Conservation (phyloP, 2,888 invertebrate species). For the Heliconius charithonia region DNA sequence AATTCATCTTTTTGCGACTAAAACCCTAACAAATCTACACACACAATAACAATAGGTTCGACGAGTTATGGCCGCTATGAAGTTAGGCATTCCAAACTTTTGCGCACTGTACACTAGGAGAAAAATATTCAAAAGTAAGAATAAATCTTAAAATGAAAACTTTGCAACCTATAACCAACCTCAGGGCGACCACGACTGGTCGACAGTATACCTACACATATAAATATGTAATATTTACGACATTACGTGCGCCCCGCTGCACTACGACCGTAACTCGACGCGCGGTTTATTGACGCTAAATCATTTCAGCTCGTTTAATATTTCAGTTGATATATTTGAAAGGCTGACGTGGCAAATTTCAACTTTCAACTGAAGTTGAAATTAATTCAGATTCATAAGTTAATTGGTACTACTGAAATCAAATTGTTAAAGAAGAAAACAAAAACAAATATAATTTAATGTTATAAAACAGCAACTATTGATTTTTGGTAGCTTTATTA, state of each 20-base stretch:
- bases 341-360: neutral
- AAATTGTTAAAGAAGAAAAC: no score
- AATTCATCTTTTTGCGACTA: neutral
- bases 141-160: no score
- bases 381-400: neutral
- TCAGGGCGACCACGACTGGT: neutral
- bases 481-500: no score
- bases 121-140: no score
- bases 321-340: slow-evolving; percentile 13
- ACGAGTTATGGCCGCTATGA: neutral
- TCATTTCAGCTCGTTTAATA: slow-evolving; percentile 10
- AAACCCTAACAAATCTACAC: neutral
- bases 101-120: neutral
- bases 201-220: neutral
- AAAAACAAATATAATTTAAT: no score
- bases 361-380: no score
- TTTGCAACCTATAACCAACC: neutral
- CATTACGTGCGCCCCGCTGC: neutral
- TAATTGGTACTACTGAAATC: no score
- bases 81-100: neutral
- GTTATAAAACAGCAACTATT: no score
- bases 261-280: neutral
- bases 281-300: slow-evolving; percentile 7
- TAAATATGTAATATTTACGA: neutral
- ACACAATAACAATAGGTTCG: neutral